phyloP scores from a whole-genome alignment of 2,113 vertebrate genomes.

The Carlito syrichta region DNA sequence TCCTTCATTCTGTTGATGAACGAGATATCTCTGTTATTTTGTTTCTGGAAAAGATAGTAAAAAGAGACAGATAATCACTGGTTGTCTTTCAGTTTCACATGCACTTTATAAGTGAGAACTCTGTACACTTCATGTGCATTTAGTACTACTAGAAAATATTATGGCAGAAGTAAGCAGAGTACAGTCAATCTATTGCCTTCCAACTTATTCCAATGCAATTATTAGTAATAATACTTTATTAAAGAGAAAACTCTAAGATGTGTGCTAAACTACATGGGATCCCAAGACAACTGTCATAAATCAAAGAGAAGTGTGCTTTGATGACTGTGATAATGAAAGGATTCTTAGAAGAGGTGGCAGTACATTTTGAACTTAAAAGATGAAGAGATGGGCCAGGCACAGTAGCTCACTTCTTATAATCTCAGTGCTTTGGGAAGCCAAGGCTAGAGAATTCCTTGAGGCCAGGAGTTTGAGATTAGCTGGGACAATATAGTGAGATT shows the following conservation, averaged over 20 bases:
- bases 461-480: too few relatives aligned
- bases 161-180: background rate
- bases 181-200: background rate
- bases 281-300: background rate
- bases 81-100: background rate
- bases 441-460: too few relatives aligned
- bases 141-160: background rate
- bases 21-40: background rate
- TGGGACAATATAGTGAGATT: too few relatives aligned
- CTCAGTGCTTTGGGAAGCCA: too few relatives aligned
- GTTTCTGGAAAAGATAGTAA: background rate
- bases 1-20: background rate
- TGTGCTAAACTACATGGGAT: background rate
- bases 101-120: background rate
- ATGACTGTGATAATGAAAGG: background rate
- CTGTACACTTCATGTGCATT: background rate
- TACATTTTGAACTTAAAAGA: background rate
- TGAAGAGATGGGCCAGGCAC: too few relatives aligned
- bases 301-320: background rate
- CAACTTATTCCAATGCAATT: background rate
- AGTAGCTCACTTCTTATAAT: too few relatives aligned
- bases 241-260: background rate
- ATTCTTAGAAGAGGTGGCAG: background rate
- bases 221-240: background rate
- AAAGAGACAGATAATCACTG: background rate